These are phyloP conservation scores for Papilio polyxenes DNA, from an alignment of 1,140 invertebrate species.

Conservation along the genomic window DNA sequence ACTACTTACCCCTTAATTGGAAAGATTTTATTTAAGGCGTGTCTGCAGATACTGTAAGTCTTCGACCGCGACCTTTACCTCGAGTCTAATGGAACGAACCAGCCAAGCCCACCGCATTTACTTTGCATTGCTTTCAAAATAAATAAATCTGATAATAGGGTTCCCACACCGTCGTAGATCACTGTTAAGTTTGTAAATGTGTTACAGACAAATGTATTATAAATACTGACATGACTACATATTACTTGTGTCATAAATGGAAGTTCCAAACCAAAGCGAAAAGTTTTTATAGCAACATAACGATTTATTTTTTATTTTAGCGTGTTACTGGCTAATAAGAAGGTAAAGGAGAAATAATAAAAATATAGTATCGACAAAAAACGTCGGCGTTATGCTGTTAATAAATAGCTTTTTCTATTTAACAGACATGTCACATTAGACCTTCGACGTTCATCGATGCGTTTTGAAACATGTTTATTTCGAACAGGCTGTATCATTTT, in stretches of 20 bases:
- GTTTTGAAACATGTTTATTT: conserved; percentile 29
- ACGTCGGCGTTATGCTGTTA: background rate
- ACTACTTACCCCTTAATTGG: background rate
- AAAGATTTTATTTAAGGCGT: conserved; percentile 17
- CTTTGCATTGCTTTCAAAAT: conserved; percentile 19
- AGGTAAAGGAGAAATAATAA: background rate
- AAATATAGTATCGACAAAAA: background rate
- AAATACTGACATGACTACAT: background rate
- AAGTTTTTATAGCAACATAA: background rate
- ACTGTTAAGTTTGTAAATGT: background rate
- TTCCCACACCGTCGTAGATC: conserved; percentile 9
- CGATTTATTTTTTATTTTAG: too few relatives aligned
- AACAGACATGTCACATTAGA: background rate
- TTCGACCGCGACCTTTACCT: conserved; percentile 22
- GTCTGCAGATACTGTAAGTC: conserved; percentile 19
- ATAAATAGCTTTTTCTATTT: background rate
- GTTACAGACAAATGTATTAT: background rate
- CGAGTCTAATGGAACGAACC: conserved; percentile 25
- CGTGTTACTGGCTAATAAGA: background rate
- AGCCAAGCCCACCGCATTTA: conserved; percentile 30
- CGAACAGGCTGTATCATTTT: conserved; percentile 2
- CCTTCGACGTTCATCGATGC: conserved; percentile 14
- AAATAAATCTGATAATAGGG: conserved; percentile 29
- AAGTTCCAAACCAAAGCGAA: background rate
- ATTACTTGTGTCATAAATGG: too few relatives aligned